Conservation (phyloP, 2,888 invertebrate genomes). For the Catocala fraxini region DNA sequence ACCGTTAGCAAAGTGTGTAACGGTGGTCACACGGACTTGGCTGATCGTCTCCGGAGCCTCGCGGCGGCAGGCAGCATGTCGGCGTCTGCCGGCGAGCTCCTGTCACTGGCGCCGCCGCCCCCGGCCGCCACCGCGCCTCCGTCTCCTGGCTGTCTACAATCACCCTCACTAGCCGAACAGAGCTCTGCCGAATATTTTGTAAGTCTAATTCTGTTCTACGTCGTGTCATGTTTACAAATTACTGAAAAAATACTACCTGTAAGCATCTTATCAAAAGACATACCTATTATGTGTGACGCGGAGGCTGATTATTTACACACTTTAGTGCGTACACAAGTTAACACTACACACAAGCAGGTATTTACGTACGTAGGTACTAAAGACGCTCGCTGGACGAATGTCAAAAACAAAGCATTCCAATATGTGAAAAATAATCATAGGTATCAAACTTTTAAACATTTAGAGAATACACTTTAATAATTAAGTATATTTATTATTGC, state of each 20-base stretch:
- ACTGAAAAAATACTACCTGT: conserved; percentile 27
- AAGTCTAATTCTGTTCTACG: conserved; percentile 54
- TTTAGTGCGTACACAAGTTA: conserved; percentile 37
- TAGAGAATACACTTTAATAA: background rate
- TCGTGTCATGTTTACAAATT: conserved; percentile 22
- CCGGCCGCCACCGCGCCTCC: conserved; percentile 83
- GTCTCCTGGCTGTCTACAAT: conserved; percentile 80
- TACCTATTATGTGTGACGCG: conserved; percentile 21
- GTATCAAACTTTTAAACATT: too few species aligned
- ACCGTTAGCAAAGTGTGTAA: conserved; percentile 57
- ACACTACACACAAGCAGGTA: conserved; percentile 33
- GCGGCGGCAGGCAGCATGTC: conserved; percentile 83
- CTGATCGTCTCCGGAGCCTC: conserved; percentile 78
- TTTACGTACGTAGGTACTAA: conserved; percentile 21
- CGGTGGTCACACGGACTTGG: conserved; percentile 79
- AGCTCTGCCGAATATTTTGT: conserved; percentile 80
- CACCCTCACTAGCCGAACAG: conserved; percentile 81
- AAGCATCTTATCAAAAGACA: conserved; percentile 42
- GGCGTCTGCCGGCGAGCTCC: conserved; percentile 79
- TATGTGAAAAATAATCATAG: background rate
- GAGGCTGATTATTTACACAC: conserved; percentile 48
- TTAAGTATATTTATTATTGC: background rate
- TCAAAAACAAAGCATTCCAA: conserved; percentile 35
- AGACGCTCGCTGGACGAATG: conserved; percentile 2
- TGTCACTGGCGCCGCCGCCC: conserved; percentile 80